phyloP scores from a whole-genome alignment of 2,888 invertebrate genomes.

The Eilema depressum region DNA sequence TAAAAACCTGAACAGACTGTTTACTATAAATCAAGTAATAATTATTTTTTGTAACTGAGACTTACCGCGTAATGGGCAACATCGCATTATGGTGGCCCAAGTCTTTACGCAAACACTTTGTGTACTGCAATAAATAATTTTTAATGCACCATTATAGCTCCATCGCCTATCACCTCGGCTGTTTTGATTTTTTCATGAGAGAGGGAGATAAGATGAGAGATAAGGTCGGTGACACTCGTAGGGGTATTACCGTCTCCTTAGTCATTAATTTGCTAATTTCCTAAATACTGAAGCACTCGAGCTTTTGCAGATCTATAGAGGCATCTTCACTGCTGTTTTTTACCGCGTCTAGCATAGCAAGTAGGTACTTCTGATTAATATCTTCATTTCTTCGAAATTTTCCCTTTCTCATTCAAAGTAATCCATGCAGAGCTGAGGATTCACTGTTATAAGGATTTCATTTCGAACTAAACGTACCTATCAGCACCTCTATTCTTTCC shows the following conservation, averaged over 20 bases:
- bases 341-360: too few relatives aligned
- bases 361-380: too few relatives aligned
- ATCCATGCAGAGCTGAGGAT: neutral
- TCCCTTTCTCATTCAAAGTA: neutral
- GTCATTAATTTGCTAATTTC: too few relatives aligned
- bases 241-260: too few relatives aligned
- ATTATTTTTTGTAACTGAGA: neutral
- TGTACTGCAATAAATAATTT: slow-evolving; percentile 1
- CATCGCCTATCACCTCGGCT: neutral
- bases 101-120: neutral
- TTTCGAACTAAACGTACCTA: neutral
- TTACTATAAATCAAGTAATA: neutral
- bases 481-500: neutral
- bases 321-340: too few relatives aligned
- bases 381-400: too few relatives aligned
- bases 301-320: too few relatives aligned
- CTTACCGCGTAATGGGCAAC: neutral
- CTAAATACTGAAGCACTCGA: too few relatives aligned
- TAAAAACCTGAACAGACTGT: neutral
- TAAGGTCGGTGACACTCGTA: neutral
- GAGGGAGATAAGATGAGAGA: neutral
- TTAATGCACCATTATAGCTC: neutral
- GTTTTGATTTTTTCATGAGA: neutral
- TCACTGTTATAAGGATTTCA: neutral
- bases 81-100: neutral